Percentiles rank a stretch among this genome's conserved stretches.
These are phyloP conservation scores for Leptoteleia sp. DNA, from an alignment of 1,140 invertebrate species.

Conservation along the genomic window DNA sequence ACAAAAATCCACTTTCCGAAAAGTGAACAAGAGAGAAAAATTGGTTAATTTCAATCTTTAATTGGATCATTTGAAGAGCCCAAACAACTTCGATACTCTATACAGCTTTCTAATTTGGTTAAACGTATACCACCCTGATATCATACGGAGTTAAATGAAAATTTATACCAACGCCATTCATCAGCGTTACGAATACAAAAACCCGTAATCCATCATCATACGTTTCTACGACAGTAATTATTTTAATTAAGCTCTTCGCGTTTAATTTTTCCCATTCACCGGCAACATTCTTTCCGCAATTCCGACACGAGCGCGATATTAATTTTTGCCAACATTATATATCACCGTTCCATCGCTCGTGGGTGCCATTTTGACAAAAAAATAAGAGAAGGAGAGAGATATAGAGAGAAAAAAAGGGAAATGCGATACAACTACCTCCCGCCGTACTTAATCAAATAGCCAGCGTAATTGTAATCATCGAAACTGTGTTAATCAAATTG, in stretches of 20 bases:
- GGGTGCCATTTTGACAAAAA: not conserved
- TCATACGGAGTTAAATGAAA: no score
- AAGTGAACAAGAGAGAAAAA: slow-evolving; percentile 4
- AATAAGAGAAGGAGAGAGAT: no score
- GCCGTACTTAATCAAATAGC: not conserved
- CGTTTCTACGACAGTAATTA: no score
- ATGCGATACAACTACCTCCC: no score
- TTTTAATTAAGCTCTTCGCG: slow-evolving; percentile 26
- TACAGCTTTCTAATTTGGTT: slow-evolving; percentile 8
- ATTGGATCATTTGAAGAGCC: not conserved
- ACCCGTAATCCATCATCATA: slow-evolving; percentile 19
- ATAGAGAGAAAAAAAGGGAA: no score
- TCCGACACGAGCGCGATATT: not conserved
- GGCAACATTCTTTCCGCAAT: not conserved
- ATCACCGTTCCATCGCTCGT: not conserved
- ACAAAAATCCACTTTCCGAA: slow-evolving; percentile 12
- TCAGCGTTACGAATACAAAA: slow-evolving; percentile 3
- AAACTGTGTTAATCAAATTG: slow-evolving; percentile 21
- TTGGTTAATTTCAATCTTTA: not conserved
- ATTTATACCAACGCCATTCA: no score
- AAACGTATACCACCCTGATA: slow-evolving; percentile 5
- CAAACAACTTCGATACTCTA: not conserved
- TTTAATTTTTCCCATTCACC: slow-evolving; percentile 1
- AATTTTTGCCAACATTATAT: not conserved
- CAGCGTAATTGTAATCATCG: slow-evolving; percentile 8